phyloP scores from a whole-genome alignment of 2,797 vertebrate genomes.

The Bothrops alternatus region DNA sequence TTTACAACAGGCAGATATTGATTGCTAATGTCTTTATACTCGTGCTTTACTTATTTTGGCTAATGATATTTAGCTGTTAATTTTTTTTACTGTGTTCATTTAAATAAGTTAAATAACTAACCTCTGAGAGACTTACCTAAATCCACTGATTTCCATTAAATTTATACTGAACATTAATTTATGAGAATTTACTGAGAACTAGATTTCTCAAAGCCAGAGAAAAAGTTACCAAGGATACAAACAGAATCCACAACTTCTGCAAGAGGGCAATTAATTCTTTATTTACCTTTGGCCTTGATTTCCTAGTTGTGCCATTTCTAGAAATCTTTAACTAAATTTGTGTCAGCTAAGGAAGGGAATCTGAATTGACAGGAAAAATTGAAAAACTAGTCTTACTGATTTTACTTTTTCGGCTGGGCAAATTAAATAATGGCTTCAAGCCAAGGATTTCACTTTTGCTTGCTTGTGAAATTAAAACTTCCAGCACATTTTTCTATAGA shows the following conservation, averaged over 20 bases:
- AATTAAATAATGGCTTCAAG: not conserved
- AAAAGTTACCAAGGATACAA: not conserved
- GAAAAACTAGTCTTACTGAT: not conserved
- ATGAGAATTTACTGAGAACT: not conserved
- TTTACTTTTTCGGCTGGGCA: not conserved
- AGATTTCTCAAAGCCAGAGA: not conserved
- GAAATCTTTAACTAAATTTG: not conserved
- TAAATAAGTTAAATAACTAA: not conserved
- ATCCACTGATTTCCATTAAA: not conserved
- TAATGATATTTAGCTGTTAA: conserved; percentile 1
- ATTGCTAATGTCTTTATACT: not conserved
- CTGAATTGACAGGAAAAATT: not conserved
- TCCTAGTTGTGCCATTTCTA: not conserved
- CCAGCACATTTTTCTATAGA: not conserved
- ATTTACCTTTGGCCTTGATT: not conserved
- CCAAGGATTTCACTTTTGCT: not conserved
- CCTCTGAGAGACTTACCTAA: not conserved
- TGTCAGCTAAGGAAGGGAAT: not conserved
- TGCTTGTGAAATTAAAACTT: not conserved
- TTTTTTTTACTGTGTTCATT: not conserved
- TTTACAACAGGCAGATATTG: not conserved
- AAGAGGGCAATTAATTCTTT: not conserved
- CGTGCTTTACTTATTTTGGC: not conserved
- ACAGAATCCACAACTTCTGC: not conserved
- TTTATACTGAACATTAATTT: not conserved